Conservation (phyloP, 2,113 vertebrate genomes). For the Lanius ludovicianus region DNA sequence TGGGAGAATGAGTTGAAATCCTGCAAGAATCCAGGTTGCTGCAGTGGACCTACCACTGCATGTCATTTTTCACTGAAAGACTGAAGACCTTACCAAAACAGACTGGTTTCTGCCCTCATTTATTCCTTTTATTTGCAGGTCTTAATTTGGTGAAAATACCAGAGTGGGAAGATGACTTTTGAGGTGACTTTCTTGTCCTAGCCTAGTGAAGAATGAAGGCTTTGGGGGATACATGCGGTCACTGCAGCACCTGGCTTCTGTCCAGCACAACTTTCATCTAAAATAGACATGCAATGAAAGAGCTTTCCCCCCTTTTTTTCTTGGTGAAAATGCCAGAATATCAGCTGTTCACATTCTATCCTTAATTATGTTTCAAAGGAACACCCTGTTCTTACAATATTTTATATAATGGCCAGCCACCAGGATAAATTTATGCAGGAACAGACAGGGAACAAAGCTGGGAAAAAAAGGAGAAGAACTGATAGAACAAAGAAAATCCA, state of each 20-base stretch:
- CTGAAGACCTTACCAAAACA: not conserved
- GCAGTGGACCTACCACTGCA: fast-evolving
- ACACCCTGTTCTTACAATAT: slow-evolving; percentile 40
- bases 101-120: not conserved
- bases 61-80: not conserved
- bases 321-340: slow-evolving; percentile 6
- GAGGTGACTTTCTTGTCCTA: not conserved
- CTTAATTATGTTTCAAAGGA: slow-evolving; percentile 33
- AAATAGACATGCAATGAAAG: not conserved
- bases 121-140: not conserved
- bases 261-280: not conserved
- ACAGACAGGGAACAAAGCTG: not conserved
- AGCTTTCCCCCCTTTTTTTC: not conserved
- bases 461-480: not conserved
- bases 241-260: not conserved
- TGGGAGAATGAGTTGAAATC: not conserved
- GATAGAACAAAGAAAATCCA: not conserved
- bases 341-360: slow-evolving; percentile 5
- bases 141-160: not conserved
- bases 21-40: not conserved
- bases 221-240: not conserved
- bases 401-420: slow-evolving; percentile 9
- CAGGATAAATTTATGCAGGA: slow-evolving; percentile 16
- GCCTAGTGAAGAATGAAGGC: not conserved
- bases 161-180: not conserved